A percentile compares a stretch with the other conserved stretches of the same genome.
Evolutionary conservation across 2,888 invertebrate species (phyloP).

Genomic region (Parnassius apollo): DNA sequence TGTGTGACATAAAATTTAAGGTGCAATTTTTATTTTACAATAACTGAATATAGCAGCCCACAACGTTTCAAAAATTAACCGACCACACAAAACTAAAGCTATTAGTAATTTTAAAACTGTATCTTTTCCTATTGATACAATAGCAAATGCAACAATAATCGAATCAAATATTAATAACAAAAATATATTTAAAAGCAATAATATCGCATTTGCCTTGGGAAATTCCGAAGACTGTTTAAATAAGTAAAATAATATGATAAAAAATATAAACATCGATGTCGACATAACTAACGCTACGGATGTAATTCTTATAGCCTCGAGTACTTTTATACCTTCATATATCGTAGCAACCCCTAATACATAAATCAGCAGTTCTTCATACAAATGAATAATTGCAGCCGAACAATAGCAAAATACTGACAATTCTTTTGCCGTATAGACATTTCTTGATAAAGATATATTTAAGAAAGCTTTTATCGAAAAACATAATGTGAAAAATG

Average conservation of each 20-base stretch:
- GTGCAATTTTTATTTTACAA: background rate
- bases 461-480: background rate
- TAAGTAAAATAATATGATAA: constrained; percentile 1
- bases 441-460: background rate
- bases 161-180: constrained; percentile 2
- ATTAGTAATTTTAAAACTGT: background rate
- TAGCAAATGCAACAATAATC: background rate
- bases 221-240: background rate
- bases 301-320: constrained; percentile 4
- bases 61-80: constrained; percentile 5
- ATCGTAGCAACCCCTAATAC: background rate
- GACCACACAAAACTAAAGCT: background rate
- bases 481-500: constrained; percentile 5
- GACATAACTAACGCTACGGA: background rate
- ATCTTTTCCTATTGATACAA: background rate
- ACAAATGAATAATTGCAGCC: background rate
- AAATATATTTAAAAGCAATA: constrained; percentile 1
- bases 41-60: constrained; percentile 7
- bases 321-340: background rate
- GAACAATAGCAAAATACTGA: constrained; percentile 3
- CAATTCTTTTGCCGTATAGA: constrained; percentile 6
- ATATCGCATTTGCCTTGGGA: background rate
- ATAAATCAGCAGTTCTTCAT: background rate
- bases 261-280: background rate
- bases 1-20: background rate